Conservation (phyloP, 2,888 invertebrate species). For the Girardia tigrina region DNA sequence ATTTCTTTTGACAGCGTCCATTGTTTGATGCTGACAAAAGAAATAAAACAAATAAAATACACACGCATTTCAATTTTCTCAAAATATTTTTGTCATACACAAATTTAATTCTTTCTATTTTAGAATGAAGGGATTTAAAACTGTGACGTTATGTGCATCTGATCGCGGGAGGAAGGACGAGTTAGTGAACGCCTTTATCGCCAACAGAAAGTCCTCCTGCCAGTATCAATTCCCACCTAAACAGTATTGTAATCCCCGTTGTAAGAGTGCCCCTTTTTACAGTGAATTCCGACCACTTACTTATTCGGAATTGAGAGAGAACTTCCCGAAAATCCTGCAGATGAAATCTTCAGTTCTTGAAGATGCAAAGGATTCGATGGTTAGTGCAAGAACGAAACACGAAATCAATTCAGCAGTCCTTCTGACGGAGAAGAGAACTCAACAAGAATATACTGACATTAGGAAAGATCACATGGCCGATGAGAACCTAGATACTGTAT, state of each 20-base stretch:
- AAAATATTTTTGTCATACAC: not conserved
- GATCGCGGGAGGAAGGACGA: not conserved
- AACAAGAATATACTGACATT: not conserved
- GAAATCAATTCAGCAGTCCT: not conserved
- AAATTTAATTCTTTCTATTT: not conserved
- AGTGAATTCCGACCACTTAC: slow-evolving; percentile 11
- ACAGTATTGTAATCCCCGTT: too few relatives aligned
- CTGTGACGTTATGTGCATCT: not conserved
- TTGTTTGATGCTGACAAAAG: too few relatives aligned
- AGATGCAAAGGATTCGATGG: not conserved
- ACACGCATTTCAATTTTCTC: not conserved
- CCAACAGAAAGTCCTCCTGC: not conserved
- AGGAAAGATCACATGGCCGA: not conserved
- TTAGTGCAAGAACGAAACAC: not conserved
- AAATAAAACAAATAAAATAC: too few relatives aligned
- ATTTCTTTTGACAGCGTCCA: too few relatives aligned
- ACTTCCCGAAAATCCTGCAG: not conserved
- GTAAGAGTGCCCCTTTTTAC: not conserved
- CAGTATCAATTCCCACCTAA: not conserved
- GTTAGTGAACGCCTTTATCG: not conserved
- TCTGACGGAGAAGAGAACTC: not conserved
- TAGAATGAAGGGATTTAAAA: not conserved
- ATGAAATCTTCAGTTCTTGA: not conserved
- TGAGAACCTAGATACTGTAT: not conserved
- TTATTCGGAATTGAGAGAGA: not conserved